phyloP scores from a whole-genome alignment of 2,113 vertebrate species.

The Eublepharis macularius region DNA sequence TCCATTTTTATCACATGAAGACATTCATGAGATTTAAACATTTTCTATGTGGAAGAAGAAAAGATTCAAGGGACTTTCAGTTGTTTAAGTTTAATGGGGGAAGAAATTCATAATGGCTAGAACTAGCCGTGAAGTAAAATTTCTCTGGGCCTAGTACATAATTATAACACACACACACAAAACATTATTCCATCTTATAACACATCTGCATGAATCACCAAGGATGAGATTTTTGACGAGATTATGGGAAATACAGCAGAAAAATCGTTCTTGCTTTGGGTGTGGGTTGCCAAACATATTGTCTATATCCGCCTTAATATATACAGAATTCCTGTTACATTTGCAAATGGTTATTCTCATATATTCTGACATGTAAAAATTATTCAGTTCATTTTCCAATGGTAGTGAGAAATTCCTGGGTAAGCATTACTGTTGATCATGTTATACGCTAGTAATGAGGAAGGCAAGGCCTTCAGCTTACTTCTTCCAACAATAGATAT shows the following conservation, averaged over 20 bases:
- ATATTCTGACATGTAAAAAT: constrained; percentile 21
- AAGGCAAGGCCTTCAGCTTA: constrained; percentile 38
- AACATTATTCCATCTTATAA: too few species aligned
- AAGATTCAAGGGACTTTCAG: background rate
- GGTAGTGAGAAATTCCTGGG: background rate
- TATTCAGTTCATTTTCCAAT: constrained; percentile 9
- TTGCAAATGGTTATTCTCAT: background rate
- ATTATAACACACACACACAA: too few species aligned
- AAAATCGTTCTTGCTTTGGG: too few species aligned
- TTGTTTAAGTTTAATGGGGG: background rate
- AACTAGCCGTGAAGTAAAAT: too few species aligned
- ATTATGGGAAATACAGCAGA: too few species aligned
- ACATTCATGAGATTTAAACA: background rate
- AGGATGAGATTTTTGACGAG: too few species aligned
- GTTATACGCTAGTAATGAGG: constrained; percentile 50
- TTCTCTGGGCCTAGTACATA: too few species aligned
- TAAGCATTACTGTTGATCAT: background rate
- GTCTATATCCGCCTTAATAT: too few species aligned
- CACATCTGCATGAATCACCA: too few species aligned
- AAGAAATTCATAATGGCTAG: too few species aligned
- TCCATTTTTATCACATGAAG: too few species aligned
- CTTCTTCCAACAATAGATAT: constrained; percentile 55
- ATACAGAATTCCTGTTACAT: background rate
- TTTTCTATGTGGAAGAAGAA: constrained; percentile 15
- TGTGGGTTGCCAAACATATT: background rate